Conservation (phyloP, 2,113 vertebrate species). For the Podocnemis expansa region DNA sequence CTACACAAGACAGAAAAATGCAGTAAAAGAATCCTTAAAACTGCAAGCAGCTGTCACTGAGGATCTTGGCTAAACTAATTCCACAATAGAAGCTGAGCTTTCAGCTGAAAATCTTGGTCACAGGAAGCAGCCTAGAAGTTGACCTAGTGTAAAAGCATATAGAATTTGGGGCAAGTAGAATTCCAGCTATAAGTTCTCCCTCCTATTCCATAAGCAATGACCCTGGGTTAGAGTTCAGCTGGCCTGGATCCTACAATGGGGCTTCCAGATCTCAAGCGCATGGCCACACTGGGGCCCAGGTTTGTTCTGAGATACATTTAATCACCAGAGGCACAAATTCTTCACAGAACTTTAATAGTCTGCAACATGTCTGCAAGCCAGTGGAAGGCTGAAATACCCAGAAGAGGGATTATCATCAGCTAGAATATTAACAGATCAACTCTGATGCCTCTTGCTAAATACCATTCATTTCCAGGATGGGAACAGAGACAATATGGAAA, state of each 20-base stretch:
- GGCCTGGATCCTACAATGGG: fast-evolving
- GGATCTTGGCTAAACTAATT: background rate
- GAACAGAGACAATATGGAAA: background rate
- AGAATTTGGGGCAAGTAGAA: background rate
- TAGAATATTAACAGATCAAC: background rate
- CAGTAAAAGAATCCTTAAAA: background rate
- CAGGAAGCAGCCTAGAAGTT: background rate
- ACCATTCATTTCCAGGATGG: background rate
- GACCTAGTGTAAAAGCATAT: background rate
- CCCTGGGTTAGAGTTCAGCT: fast-evolving
- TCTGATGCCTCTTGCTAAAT: background rate
- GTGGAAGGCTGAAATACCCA: background rate
- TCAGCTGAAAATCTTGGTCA: background rate
- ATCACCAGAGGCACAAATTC: background rate
- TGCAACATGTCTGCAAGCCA: background rate
- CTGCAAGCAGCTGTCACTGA: background rate
- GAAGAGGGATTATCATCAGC: background rate
- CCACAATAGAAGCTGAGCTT: background rate
- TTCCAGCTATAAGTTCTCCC: background rate
- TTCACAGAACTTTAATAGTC: background rate
- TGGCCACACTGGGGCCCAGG: background rate
- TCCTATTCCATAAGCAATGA: background rate
- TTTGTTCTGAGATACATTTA: background rate
- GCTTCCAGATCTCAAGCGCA: background rate
- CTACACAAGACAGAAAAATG: background rate